Evolutionary conservation across 2,888 invertebrate genomes (phyloP).

Genomic region (Sclerodermus sp.): DNA sequence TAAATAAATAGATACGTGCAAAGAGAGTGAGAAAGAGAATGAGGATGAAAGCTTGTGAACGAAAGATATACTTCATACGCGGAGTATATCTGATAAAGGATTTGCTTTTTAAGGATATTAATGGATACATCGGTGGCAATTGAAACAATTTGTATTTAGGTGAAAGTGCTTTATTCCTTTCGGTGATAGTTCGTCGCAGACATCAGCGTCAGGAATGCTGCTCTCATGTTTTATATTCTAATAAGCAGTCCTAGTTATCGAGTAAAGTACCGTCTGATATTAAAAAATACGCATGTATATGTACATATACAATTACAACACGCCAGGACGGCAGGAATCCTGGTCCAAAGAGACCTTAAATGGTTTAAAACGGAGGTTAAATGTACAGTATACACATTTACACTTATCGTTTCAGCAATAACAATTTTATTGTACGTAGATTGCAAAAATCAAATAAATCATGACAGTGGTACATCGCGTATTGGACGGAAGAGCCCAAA

Average conservation of each 20-base stretch:
- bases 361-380: conserved; percentile 38
- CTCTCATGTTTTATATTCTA: conserved; percentile 35
- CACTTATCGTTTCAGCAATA: conserved; percentile 48
- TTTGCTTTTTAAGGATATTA: no score
- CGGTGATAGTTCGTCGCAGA: conserved; percentile 39
- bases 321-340: conserved; percentile 41
- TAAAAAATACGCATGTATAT: conserved; percentile 42
- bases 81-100: no score
- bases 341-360: conserved; percentile 41
- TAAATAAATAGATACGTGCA: no score
- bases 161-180: conserved; percentile 41
- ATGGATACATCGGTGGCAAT: not conserved
- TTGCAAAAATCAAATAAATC: conserved; percentile 44
- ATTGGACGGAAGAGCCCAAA: conserved; percentile 56
- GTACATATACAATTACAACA: conserved; percentile 42
- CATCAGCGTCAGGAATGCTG: conserved; percentile 38
- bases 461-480: conserved; percentile 54
- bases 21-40: no score
- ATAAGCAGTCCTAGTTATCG: conserved; percentile 39
- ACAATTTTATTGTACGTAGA: conserved; percentile 52
- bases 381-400: conserved; percentile 41
- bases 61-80: no score
- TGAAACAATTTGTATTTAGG: conserved; percentile 32
- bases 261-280: conserved; percentile 40
- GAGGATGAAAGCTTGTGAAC: no score